Evolutionary conservation across 2,113 vertebrate species (phyloP), one percentile per base, ranked within the genome.

Genomic region (Corvus moneduloides): DNA sequence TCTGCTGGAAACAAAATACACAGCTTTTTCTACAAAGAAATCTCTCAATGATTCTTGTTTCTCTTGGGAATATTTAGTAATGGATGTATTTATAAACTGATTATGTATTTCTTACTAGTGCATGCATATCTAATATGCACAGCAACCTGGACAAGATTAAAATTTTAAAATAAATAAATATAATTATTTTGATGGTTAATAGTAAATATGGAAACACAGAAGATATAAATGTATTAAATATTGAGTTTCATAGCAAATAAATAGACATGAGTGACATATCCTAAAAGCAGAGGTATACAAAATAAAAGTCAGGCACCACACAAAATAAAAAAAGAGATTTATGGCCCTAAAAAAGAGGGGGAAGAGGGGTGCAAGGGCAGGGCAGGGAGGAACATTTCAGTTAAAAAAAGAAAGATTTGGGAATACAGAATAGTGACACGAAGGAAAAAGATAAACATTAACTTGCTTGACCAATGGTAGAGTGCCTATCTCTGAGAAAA

Each of bases 1-100:
- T 79, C 78, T 41, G 43, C 49, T 94, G 67, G 67, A 93, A 93
- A 91, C 39, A 85, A 85, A 93, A 69, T 26, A 76, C 27, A 15
- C 2, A 39, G 14, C 9, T 87, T 81, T 87, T 66, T 24, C 33
- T 78, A 30, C 33, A 78, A 80, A 87, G 43, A 76, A 87, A 79
- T 46, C 14, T 72, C 64, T 75, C 39, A 71, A 9, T 56, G 32
- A 39, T 68, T 68, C 32, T 85, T 58, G 8, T 44, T 76, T 83
- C 23, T 43, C 23, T 69, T 71, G 15, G 14, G 43, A 84, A 39
- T 88, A 77, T 86, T 58, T 67, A 41, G 13, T 49, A 84, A 85
- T 7, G 4, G 33, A 68, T 32, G 7, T 39, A 55, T 26, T 69
- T 81, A 46, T 23, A 87, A 78, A 67, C 11, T 32, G 16, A 69